phyloP scores from a whole-genome alignment of 2,888 invertebrate genomes.

The Nomada ferruginata region DNA sequence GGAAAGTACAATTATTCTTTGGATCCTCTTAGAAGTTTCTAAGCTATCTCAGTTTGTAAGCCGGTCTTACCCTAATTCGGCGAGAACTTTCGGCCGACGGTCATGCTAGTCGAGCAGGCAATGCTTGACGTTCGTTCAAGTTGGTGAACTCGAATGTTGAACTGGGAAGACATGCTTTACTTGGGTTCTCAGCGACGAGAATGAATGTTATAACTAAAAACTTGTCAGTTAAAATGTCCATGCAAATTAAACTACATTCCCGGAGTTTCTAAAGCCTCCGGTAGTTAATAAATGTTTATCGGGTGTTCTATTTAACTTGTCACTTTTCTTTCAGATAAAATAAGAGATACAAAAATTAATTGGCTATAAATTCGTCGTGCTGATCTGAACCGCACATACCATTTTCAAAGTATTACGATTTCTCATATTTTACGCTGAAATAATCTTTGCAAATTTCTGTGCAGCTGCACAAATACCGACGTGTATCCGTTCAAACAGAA shows the following conservation, averaged over 20 bases:
- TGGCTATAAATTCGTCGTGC: background rate
- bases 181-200: background rate
- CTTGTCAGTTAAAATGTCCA: background rate
- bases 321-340: too few species aligned
- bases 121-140: constrained; percentile 23
- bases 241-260: too few species aligned
- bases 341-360: background rate
- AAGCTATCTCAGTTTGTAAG: constrained; percentile 64
- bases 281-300: too few species aligned
- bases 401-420: background rate
- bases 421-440: background rate
- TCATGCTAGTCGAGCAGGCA: constrained; percentile 46
- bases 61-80: constrained; percentile 61
- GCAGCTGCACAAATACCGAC: background rate
- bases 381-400: background rate
- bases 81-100: constrained; percentile 43
- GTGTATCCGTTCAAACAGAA: constrained; percentile 45
- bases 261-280: too few species aligned
- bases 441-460: background rate
- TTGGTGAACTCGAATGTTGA: constrained; percentile 23
- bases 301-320: too few species aligned
- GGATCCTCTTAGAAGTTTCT: constrained; percentile 66
- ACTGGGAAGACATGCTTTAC: background rate
- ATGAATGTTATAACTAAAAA: background rate
- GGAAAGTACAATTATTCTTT: constrained; percentile 62